A percentile compares a stretch with the other conserved stretches of the same genome.
phyloP scores from a whole-genome alignment of 2,113 vertebrate species.

The Paratilapia polleni region DNA sequence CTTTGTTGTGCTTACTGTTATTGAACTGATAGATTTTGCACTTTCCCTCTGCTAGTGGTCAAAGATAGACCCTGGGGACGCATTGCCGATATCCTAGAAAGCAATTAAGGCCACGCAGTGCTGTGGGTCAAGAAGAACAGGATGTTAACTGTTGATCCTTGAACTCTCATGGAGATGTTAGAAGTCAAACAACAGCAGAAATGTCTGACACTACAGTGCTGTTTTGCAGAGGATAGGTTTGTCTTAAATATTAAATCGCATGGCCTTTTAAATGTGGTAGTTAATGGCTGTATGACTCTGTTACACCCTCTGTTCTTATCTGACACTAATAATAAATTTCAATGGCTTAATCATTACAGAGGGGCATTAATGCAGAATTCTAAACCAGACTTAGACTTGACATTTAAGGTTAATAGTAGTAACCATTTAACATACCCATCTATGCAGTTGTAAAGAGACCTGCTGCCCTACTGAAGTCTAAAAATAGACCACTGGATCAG shows the following conservation, averaged over 20 bases:
- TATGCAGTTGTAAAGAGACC: slow-evolving; percentile 56
- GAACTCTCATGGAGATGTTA: slow-evolving; percentile 8
- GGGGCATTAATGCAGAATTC: not conserved
- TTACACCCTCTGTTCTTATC: not conserved
- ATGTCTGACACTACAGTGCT: not conserved
- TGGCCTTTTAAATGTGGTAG: not conserved
- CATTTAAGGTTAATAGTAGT: slow-evolving; percentile 7
- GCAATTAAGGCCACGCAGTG: not conserved
- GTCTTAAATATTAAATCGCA: not conserved
- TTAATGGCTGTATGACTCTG: not conserved
- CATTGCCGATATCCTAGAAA: not conserved
- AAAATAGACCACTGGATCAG: slow-evolving; percentile 63
- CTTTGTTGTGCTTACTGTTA: slow-evolving; percentile 14
- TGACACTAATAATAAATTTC: not conserved
- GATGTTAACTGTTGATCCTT: slow-evolving; percentile 36
- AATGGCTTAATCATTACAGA: not conserved
- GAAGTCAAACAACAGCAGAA: slow-evolving; percentile 28
- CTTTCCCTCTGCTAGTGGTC: not conserved
- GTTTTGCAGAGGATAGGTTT: not conserved
- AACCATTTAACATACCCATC: slow-evolving; percentile 18
- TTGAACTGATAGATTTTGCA: slow-evolving; percentile 28
- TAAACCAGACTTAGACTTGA: not conserved
- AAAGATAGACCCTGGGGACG: not conserved
- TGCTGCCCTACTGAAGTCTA: slow-evolving; percentile 56
- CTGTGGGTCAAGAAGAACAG: slow-evolving; percentile 2